Percentiles rank a stretch among this genome's conserved stretches.
phyloP scores from a whole-genome alignment of 2,888 invertebrate genomes.

The Rugalucina vietnamica region DNA sequence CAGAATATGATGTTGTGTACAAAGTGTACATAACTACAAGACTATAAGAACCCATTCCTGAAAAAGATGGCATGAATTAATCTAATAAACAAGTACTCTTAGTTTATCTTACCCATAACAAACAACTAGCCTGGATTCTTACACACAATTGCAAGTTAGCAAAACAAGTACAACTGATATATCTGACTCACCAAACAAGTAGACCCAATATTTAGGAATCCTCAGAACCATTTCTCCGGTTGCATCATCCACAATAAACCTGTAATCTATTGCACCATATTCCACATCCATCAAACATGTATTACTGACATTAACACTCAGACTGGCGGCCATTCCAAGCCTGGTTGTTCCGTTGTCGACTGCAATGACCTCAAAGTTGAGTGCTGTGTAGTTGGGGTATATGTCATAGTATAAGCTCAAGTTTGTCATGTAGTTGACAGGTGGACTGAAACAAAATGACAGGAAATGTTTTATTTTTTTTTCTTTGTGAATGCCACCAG shows the following conservation, averaged over 20 bases:
- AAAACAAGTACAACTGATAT: no score
- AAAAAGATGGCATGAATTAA: no score
- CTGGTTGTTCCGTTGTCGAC: conserved; percentile 75
- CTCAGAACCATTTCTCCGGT: conserved; percentile 70
- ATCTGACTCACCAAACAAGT: not conserved
- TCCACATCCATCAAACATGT: conserved; percentile 76
- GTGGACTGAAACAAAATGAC: conserved; percentile 62
- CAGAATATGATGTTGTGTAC: no score
- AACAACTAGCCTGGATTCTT: no score
- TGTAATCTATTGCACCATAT: conserved; percentile 66
- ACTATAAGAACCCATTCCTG: no score
- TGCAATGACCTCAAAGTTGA: conserved; percentile 70
- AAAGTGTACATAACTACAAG: no score
- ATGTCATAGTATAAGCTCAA: conserved; percentile 68
- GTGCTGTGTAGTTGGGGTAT: conserved; percentile 68
- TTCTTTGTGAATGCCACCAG: no score
- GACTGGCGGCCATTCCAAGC: conserved; percentile 68
- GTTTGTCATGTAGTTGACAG: conserved; percentile 63
- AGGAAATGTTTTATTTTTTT: no score
- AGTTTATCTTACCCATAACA: no score
- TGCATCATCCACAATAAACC: conserved; percentile 62
- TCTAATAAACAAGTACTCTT: no score
- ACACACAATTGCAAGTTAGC: no score
- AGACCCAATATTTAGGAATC: conserved; percentile 74
- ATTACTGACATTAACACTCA: conserved; percentile 73